Percentiles rank a stretch among this genome's conserved stretches.
Conservation (phyloP, 2,888 invertebrate genomes). For the Plebejus anna region DNA sequence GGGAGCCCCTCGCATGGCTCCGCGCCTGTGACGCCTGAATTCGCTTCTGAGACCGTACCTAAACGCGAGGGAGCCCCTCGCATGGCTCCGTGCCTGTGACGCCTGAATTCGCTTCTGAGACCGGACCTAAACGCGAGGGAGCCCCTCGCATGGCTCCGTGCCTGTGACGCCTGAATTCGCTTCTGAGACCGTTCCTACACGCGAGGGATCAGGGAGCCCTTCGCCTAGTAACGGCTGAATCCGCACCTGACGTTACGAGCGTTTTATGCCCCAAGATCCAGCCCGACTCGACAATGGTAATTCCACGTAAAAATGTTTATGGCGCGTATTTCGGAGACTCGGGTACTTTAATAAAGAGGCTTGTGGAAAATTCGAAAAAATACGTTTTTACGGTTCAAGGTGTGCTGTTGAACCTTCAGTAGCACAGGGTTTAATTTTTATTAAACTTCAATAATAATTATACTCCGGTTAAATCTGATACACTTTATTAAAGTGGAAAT, state of each 20-base stretch:
- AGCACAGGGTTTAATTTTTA: no score
- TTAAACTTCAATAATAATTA: no score
- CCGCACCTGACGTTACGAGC: not conserved
- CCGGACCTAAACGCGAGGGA: not conserved
- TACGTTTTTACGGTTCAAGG: not conserved
- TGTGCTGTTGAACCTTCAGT: not conserved
- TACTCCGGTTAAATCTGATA: no score
- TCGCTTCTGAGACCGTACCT: not conserved
- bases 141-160: no score
- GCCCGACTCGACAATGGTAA: not conserved
- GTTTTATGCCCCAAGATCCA: not conserved
- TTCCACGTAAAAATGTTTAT: slow-evolving; percentile 14
- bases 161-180: not conserved
- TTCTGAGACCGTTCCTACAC: not conserved
- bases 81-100: not conserved
- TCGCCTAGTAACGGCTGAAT: not conserved
- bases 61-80: not conserved
- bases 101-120: not conserved
- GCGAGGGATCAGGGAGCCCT: no score
- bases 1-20: not conserved
- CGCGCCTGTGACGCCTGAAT: not conserved
- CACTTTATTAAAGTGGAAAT: no score
- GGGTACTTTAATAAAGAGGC: not conserved
- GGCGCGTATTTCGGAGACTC: not conserved
- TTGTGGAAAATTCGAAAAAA: not conserved